Evolutionary conservation across 2,113 vertebrate genomes (phyloP), one percentile per base, ranked within the genome.

Genomic region (Casuarius casuarius): DNA sequence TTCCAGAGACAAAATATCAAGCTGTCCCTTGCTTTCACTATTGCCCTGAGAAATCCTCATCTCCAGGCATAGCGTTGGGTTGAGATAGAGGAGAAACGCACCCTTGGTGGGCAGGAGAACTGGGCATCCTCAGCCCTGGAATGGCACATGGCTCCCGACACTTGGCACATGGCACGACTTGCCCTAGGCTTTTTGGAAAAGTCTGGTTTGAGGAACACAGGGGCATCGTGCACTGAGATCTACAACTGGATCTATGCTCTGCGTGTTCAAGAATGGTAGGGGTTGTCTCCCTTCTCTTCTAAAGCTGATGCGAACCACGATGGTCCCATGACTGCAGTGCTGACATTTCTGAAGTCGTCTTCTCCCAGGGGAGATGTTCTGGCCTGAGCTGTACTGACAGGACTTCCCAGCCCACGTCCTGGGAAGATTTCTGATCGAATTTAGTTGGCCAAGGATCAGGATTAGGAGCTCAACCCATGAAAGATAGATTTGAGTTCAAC

Each of bases 21-120:
- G 46, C 68, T 92, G 73, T 38, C 78, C 62, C 87, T 62, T 38
- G 73, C 61, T 71, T 35, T 29, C 74, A 42, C 23, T 11, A 5
- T 4, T 40, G 40, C 61, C 70, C 56, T 67, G 62, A 61, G 67
- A 70, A 92, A 65, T 31, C 66, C 62, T 26, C 15, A 79, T 71
- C 54, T 52, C 29, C 33, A 35, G 31, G 72, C 72, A 38, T n/a
- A 56, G 26, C 23, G 38, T 48, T 80, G 81, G 62, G 51, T 62
- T 72, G 68, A n/a, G 29, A 35, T 0, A 52, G 48, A 33, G 49
- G 7, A 56, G 44, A 0, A 0, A 21, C 28, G n/a, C 28, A 19
- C 48, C 9, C 46, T 29, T 44, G 51, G 7, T 15, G 40, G 10
- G 13, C 26, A 20, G 49, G 56, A 54, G 26, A 58, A 12, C 12